Conservation (phyloP, 2,888 invertebrate species). For the Drosophila macrothrix region DNA sequence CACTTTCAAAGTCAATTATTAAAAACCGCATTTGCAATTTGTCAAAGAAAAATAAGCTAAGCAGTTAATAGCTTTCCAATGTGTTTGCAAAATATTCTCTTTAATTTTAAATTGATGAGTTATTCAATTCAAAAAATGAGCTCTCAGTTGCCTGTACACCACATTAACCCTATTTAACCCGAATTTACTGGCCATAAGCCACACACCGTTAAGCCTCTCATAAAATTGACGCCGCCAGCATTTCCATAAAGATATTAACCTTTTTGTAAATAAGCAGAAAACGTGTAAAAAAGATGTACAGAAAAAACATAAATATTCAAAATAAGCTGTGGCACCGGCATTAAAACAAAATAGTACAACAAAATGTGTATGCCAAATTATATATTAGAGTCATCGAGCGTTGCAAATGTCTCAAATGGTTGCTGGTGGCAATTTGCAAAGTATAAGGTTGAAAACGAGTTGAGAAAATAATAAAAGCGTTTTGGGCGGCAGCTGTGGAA, state of each 20-base stretch:
- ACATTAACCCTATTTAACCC: slow-evolving; percentile 72
- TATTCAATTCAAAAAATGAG: not conserved
- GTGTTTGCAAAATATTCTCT: not conserved
- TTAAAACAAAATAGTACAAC: slow-evolving; percentile 13
- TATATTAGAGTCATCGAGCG: slow-evolving; percentile 50
- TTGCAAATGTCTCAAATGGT: slow-evolving; percentile 61
- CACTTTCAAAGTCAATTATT: not conserved
- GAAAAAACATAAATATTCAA: slow-evolving; percentile 14
- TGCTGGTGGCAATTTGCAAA: slow-evolving; percentile 58
- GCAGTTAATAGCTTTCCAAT: not conserved
- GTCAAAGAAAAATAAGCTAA: not conserved
- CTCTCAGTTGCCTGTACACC: slow-evolving; percentile 28
- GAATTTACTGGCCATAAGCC: slow-evolving; percentile 46
- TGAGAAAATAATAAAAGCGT: slow-evolving; percentile 42
- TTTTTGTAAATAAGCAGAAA: slow-evolving; percentile 52
- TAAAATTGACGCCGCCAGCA: slow-evolving; percentile 46
- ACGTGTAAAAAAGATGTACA: not conserved
- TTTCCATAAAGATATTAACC: slow-evolving; percentile 65
- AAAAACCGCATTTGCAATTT: not conserved
- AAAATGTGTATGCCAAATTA: slow-evolving; percentile 55
- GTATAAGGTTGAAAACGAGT: slow-evolving; percentile 34
- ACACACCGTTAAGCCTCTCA: slow-evolving; percentile 43
- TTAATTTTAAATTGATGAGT: not conserved
- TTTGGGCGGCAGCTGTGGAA: slow-evolving; percentile 19
- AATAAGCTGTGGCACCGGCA: slow-evolving; percentile 16